Conservation (phyloP, 35 echinoderm and acorn worm species). For the Holothuria glaberrima region DNA sequence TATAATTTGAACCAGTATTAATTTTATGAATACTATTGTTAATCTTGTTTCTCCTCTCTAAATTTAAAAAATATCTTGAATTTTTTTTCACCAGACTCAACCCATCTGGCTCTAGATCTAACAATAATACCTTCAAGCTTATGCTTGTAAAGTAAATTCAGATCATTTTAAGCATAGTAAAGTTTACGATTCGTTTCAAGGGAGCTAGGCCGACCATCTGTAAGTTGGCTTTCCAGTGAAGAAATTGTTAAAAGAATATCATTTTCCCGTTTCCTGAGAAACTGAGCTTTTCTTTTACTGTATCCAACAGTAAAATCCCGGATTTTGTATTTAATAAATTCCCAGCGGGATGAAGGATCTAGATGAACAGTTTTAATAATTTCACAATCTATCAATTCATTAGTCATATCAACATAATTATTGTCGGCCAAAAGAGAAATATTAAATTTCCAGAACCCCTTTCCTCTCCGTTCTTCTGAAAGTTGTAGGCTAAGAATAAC, state of each 20-base stretch:
- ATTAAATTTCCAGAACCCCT: constrained; percentile 3
- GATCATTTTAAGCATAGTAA: not conserved
- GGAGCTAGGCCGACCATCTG: not conserved
- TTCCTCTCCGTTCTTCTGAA: constrained; percentile 1
- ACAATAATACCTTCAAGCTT: no score
- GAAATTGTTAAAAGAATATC: no score
- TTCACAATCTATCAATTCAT: not conserved
- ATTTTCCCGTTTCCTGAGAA: no score
- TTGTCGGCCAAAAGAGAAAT: constrained; percentile 6
- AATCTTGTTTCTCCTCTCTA: no score
- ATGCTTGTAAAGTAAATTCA: not conserved
- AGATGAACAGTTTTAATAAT: not conserved
- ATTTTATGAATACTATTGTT: constrained; percentile 27
- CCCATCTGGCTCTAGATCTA: no score
- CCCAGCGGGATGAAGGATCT: no score
- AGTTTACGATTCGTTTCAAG: not conserved
- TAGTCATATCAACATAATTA: no score
- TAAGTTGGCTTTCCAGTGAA: not conserved
- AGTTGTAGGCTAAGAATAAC: not conserved
- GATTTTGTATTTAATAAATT: constrained; percentile 13
- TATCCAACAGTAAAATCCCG: not conserved
- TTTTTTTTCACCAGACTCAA: constrained; percentile 55
- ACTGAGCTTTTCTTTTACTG: no score
- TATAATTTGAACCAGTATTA: no score
- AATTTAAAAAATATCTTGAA: constrained; percentile 58